Base-by-base conservation (phyloP, 1,140 invertebrate species). In the Drosophila novamexicana region DNA sequence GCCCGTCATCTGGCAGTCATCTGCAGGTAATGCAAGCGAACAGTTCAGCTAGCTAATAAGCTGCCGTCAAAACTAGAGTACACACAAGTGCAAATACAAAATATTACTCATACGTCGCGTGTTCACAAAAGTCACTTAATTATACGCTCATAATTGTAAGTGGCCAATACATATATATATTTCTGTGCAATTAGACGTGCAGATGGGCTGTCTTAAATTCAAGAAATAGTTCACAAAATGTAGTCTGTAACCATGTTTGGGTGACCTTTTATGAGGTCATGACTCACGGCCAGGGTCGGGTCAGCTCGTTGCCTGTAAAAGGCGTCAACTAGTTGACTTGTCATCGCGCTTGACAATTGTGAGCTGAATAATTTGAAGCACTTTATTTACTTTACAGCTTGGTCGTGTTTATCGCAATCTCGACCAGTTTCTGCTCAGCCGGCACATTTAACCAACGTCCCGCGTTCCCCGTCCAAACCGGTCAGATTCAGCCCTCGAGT, bases 11-110 rank as follows among this genome's bases (percentile, higher is more conserved):
- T 90, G 82, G 78, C 90, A 91, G 90, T 91, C 81, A 90, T 91
- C 90, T 82, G 72, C 83, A 91, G 90, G 90, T 91, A 91, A 91
- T 88, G 63, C 82, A 85, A 79, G 78, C 59, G 85, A 90, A 56
- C 78, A 85, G 85, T 86, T 89, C 81, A 53, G 22, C 50, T 10
- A 62, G 37, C 58, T 49, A 61, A 47, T 63, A 56, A 52, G 63
- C 64, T 81, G 22, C 22, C 63, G 9, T 36, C 8, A 37, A 6
- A 1, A 7, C 6, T 10, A 10, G n/a, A 34, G 29, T 4, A 39
- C 9, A 49, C 4, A 54, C 47, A 53, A 44, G 59, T 77, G 79
- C 36, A 66, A 75, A 65, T 12, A 67, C 37, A 44, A 7, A 7
- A 56, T 34, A 50, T 79, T 81, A 81, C 62, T 65, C 64, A 77